Base-by-base conservation (phyloP, 2,797 vertebrate genomes). In the Sus cebifrons region DNA sequence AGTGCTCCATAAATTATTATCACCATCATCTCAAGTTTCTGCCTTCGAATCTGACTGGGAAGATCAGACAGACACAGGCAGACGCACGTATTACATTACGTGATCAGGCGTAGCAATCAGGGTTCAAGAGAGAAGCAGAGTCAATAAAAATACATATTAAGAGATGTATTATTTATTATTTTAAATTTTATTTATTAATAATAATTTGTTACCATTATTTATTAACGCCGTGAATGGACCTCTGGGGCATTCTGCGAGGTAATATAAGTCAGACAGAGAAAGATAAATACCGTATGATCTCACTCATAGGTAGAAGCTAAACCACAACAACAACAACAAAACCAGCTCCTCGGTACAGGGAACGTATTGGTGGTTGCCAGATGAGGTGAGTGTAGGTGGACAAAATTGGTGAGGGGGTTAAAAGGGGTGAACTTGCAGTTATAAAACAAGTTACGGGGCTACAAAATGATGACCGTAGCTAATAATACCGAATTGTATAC, bases 51-150 rank as follows among this genome's bases (percentile, higher is more conserved):
- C 21, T 90, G 49, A 40, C 58, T 75, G 36, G 56, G 29, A 84
- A 84, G 52, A 70, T 77, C 71, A 86, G 40, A 65, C 56, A 29
- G 15, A 20, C 12, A 54, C 25, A 12, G 18, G 17, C 23, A 75
- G 16, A 5, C 27, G 74, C 7, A 75, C 6, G 54, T 27, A 36
- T 27, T 56, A 13, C 10, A 56, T 29, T 71, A n/a, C 56, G 54
- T 73, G 27, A n/a, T 62, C 77, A 89, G 36, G 14, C 32, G 3
- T 78, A 29, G 65, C 14, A 56, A 25, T 96, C 52, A 71, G 21
- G 62, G 49, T 93, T 49, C 90, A 91, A 62, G 54, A 71, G 21
- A 86, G 68, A 95, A 78, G 70, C 49, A 77, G 89, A 78, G 44
- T 32, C 36, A 65, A 60, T 73, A 67, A 29, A 83, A 73, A 40